Conservation (phyloP, 2,113 vertebrate species). For the Turdus rufiventris region DNA sequence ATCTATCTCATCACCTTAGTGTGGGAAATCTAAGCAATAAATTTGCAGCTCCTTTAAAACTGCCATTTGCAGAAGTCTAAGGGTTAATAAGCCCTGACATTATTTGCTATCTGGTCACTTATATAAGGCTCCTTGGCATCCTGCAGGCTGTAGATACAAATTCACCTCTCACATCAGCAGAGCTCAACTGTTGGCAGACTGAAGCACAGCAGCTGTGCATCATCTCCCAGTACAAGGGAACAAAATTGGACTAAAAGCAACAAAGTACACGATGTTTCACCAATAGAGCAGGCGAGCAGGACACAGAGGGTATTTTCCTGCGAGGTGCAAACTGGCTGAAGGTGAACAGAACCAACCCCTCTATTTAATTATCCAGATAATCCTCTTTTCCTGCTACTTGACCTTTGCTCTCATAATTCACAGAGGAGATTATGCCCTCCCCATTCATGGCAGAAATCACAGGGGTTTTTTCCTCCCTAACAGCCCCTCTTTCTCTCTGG, state of each 20-base stretch:
- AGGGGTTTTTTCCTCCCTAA: not conserved
- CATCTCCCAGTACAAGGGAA: not conserved
- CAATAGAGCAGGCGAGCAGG: not conserved
- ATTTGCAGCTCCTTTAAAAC: not conserved
- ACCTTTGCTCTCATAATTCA: not conserved
- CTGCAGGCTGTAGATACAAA: not conserved
- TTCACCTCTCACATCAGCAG: not conserved
- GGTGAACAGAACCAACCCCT: not conserved
- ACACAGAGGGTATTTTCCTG: not conserved
- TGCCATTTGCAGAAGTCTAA: not conserved
- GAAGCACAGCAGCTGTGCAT: not conserved
- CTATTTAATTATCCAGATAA: not conserved
- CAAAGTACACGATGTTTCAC: not conserved
- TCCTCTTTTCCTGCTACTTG: not conserved
- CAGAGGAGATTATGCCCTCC: not conserved
- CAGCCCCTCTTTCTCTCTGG: not conserved
- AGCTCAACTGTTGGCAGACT: not conserved
- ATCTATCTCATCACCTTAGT: not conserved
- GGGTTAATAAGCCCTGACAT: not conserved
- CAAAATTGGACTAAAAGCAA: not conserved
- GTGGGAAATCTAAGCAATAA: not conserved
- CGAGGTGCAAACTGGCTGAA: not conserved
- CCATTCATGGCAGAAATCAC: not conserved
- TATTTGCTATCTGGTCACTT: not conserved
- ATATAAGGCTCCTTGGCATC: not conserved